Evolutionary conservation across 2,888 invertebrate species (phyloP).

Genomic region (Mythimna vitellina): DNA sequence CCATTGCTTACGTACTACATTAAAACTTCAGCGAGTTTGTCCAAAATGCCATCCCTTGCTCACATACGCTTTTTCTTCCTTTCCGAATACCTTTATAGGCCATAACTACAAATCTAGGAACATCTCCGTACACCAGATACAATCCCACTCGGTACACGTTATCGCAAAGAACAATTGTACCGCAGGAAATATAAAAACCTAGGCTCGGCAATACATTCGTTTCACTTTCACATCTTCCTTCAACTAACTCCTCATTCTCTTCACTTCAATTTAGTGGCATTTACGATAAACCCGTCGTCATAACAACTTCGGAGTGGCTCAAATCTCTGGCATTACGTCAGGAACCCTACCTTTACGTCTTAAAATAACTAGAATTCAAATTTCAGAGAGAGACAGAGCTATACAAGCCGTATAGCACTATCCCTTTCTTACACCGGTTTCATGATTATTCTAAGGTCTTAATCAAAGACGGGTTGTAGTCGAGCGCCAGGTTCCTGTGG

Average conservation of each 20-base stretch:
- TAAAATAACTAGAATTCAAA: too few species aligned
- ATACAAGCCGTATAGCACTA: too few species aligned
- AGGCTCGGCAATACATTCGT: constrained; percentile 28
- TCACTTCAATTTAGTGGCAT: constrained; percentile 51
- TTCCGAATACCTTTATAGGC: constrained; percentile 50
- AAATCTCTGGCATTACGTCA: constrained; percentile 32
- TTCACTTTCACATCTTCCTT: constrained; percentile 18
- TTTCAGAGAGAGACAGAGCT: too few species aligned
- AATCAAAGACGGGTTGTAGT: constrained; percentile 16
- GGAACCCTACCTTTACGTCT: not conserved
- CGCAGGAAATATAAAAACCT: constrained; percentile 33
- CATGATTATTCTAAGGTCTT: not conserved
- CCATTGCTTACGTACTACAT: constrained; percentile 76
- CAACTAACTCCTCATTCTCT: constrained; percentile 10
- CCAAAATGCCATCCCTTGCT: constrained; percentile 66
- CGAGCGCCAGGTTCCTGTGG: not conserved
- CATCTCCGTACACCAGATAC: constrained; percentile 17
- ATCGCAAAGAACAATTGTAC: constrained; percentile 12
- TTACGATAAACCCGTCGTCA: constrained; percentile 57
- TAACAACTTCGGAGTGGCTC: constrained; percentile 48
- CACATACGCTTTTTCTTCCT: constrained; percentile 43
- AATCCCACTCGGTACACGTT: constrained; percentile 15
- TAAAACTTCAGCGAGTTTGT: constrained; percentile 70
- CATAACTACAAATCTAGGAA: constrained; percentile 30
- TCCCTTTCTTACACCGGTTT: too few species aligned